A percentile compares a stretch with the other conserved stretches of the same genome.
These are phyloP conservation scores for Aelia acuminata DNA, from an alignment of 2,888 invertebrate species.

Conservation along the genomic window DNA sequence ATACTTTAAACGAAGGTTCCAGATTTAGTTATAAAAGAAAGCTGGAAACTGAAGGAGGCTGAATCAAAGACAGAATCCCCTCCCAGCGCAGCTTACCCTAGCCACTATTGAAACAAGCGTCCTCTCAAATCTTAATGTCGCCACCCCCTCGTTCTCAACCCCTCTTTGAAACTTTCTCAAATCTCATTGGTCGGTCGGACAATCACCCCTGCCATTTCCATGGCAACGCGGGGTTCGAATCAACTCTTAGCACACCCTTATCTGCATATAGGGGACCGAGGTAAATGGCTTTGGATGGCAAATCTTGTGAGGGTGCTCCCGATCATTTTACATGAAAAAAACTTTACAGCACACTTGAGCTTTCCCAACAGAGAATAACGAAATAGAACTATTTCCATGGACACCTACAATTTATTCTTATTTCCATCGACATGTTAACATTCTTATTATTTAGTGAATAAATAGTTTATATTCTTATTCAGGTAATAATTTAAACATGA, in stretches of 20 bases:
- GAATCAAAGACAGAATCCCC: neutral
- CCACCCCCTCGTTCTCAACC: conserved; percentile 55
- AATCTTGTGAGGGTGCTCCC: neutral
- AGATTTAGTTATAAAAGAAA: neutral
- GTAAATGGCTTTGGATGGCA: conserved; percentile 50
- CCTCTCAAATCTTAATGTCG: conserved; percentile 50
- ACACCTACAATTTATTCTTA: no score
- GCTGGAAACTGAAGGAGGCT: neutral
- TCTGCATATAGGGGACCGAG: conserved; percentile 55
- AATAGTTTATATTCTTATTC: no score
- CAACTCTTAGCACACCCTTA: conserved; percentile 56
- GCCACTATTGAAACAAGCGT: conserved; percentile 47
- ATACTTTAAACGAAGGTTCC: no score
- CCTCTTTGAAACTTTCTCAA: conserved; percentile 57
- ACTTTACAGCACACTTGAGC: neutral
- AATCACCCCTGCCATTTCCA: conserved; percentile 55
- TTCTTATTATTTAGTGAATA: neutral
- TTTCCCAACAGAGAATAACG: neutral
- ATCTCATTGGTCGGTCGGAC: conserved; percentile 52
- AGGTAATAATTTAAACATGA: no score
- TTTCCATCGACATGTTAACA: neutral
- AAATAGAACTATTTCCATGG: neutral
- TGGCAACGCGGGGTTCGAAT: conserved; percentile 49
- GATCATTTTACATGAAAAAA: neutral
- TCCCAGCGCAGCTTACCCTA: neutral